phyloP scores from a whole-genome alignment of 2,113 vertebrate genomes.

The Rhagologus leucostigma region DNA sequence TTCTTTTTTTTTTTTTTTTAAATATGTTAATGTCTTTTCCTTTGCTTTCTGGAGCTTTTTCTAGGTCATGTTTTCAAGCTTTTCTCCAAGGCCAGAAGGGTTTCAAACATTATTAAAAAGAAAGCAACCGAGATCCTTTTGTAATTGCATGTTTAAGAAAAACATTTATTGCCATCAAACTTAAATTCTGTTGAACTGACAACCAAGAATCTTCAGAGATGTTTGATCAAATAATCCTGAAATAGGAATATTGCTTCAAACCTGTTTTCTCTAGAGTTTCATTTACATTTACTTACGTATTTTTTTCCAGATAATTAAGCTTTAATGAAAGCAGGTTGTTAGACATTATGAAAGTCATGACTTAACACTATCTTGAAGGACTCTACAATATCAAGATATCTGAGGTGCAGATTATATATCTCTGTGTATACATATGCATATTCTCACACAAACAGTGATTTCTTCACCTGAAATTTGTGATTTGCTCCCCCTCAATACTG shows the following conservation, averaged over 20 bases:
- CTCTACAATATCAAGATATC: not conserved
- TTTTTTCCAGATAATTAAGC: conserved; percentile 7
- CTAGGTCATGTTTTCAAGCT: conserved; percentile 43
- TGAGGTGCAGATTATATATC: not conserved
- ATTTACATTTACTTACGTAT: not conserved
- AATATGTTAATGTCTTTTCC: not conserved
- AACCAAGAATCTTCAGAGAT: conserved; percentile 1
- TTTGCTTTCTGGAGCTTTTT: conserved; percentile 22
- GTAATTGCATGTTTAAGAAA: conserved; percentile 17
- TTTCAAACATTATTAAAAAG: conserved; percentile 10
- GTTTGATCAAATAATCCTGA: not conserved
- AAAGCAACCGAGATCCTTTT: not conserved
- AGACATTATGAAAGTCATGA: not conserved
- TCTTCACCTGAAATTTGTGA: not conserved
- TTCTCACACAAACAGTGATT: not conserved
- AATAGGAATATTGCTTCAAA: not conserved
- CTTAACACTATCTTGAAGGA: not conserved
- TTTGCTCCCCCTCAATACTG: not conserved
- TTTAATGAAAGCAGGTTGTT: conserved; percentile 1
- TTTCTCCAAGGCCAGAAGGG: not conserved
- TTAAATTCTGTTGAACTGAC: conserved; percentile 4
- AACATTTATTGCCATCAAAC: not conserved
- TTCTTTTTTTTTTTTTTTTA: not conserved
- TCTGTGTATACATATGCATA: not conserved
- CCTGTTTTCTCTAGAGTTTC: not conserved